These are phyloP conservation scores for Dendroctonus valens DNA, from an alignment of 1,140 invertebrate species.

Conservation along the genomic window DNA sequence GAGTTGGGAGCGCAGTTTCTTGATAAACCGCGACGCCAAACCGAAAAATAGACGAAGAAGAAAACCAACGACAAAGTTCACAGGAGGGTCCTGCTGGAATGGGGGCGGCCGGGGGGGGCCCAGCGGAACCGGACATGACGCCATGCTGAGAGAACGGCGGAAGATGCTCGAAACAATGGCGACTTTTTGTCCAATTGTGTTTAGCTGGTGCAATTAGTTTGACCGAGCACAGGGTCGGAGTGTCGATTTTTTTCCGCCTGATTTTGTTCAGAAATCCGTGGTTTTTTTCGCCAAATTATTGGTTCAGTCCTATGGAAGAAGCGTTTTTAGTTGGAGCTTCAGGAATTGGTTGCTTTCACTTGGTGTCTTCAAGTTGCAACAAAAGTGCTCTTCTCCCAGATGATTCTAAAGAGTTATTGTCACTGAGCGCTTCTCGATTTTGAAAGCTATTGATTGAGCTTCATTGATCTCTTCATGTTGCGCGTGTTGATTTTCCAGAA, in stretches of 20 bases:
- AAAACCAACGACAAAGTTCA: conserved; percentile 33
- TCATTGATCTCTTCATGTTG: no score
- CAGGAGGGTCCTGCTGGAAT: conserved; percentile 3
- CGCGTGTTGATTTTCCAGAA: no score
- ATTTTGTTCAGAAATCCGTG: not conserved
- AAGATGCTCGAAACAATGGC: conserved; percentile 52
- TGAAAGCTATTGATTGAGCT: no score
- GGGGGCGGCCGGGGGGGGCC: conserved; percentile 23
- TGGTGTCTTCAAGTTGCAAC: no score
- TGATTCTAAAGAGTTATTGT: no score
- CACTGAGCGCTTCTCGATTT: no score
- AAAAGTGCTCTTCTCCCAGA: no score
- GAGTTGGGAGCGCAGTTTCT: no score
- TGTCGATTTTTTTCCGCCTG: conserved; percentile 1
- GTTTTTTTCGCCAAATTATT: not conserved
- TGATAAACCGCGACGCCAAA: not conserved
- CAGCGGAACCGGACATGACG: conserved; percentile 52
- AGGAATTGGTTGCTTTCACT: no score
- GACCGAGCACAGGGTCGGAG: conserved; percentile 1
- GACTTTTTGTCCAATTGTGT: conserved; percentile 45
- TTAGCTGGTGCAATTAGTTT: conserved; percentile 43
- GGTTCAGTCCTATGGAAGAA: no score
- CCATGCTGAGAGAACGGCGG: conserved; percentile 51
- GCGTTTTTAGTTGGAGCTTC: no score
- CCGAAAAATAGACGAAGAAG: conserved; percentile 21